phyloP scores from a whole-genome alignment of 1,140 invertebrate species.

The Sinella curviseta region DNA sequence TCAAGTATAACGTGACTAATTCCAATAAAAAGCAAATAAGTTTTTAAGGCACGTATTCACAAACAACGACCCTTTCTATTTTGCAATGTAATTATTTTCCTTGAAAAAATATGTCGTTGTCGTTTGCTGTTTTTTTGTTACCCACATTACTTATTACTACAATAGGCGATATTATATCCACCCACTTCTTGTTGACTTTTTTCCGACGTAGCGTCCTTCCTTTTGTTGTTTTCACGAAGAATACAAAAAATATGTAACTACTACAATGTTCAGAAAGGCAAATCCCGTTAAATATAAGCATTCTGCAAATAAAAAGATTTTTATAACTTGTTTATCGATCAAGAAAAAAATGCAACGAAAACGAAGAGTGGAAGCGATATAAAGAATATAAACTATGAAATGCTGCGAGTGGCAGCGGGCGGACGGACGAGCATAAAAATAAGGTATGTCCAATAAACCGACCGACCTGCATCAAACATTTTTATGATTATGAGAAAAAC shows the following conservation, averaged over 20 bases:
- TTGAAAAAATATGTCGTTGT: not conserved
- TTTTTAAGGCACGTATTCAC: no score
- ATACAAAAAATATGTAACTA: not conserved
- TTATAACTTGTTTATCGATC: slow-evolving; percentile 15
- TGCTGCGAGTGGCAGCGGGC: not conserved
- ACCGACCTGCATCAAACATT: slow-evolving; percentile 14
- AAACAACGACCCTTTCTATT: no score
- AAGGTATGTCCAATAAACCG: not conserved
- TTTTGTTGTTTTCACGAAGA: not conserved
- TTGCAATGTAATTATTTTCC: not conserved
- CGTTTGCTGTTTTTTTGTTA: not conserved
- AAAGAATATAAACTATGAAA: not conserved
- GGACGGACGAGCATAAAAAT: not conserved
- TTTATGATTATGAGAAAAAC: slow-evolving; percentile 4
- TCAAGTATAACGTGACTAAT: not conserved
- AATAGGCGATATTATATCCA: not conserved
- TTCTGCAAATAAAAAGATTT: not conserved
- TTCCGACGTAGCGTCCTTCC: not conserved
- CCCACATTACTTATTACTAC: not conserved
- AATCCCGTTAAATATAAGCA: no score
- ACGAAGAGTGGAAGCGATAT: not conserved
- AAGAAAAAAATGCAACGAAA: not conserved
- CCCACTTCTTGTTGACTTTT: not conserved
- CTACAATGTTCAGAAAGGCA: not conserved
- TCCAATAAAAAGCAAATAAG: slow-evolving; percentile 1